Percentiles rank a stretch among this genome's conserved stretches.
Evolutionary conservation across 2,888 invertebrate species (phyloP).

Genomic region (Drosophila affinis): DNA sequence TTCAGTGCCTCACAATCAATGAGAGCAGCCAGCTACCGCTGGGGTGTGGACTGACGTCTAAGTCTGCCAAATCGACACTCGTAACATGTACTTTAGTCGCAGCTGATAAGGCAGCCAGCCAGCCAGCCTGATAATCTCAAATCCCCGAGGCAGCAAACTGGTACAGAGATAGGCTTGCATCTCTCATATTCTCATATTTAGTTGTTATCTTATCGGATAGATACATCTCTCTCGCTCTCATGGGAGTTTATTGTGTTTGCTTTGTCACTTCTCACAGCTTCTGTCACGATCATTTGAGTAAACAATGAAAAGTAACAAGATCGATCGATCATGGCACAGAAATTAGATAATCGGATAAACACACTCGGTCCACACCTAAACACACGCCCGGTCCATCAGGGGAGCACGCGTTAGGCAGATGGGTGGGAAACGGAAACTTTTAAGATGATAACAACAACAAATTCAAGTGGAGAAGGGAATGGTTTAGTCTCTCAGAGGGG

Average conservation of each 20-base stretch:
- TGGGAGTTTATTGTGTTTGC: not conserved
- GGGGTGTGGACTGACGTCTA: not conserved
- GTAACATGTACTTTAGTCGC: constrained; percentile 32
- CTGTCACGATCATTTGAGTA: constrained; percentile 18
- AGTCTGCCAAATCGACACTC: constrained; percentile 2
- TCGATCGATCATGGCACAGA: not conserved
- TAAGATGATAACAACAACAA: not conserved
- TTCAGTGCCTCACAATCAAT: constrained; percentile 21
- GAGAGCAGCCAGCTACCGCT: not conserved
- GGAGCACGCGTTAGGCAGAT: constrained; percentile 5
- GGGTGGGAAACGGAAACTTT: not conserved
- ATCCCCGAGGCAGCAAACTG: too few species aligned
- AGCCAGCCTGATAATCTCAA: constrained; percentile 4
- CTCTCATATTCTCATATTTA: not conserved
- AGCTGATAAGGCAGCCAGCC: constrained; percentile 20
- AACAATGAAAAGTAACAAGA: not conserved
- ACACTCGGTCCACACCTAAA: not conserved
- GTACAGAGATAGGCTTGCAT: not conserved
- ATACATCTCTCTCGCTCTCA: not conserved
- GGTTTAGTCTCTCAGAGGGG: not conserved
- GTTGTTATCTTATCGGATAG: constrained; percentile 2
- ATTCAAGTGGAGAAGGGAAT: not conserved
- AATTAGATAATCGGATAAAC: not conserved
- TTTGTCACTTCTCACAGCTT: constrained; percentile 12
- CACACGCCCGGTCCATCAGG: constrained; percentile 13